phyloP scores from a whole-genome alignment of 2,797 vertebrate genomes.

The Mormyrus proboscirostris region DNA sequence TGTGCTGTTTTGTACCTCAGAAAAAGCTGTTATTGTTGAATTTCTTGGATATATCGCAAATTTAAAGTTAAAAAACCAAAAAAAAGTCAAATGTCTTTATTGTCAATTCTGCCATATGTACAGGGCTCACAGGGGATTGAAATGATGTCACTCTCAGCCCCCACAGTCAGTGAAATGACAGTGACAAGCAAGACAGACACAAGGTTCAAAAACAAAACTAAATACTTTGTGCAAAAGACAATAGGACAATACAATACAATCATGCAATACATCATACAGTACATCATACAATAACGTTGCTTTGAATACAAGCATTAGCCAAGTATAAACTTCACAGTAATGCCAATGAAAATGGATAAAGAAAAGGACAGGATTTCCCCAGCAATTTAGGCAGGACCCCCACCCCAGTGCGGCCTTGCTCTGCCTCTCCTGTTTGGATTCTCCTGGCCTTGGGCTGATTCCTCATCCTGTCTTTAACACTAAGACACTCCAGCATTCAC shows the following conservation, averaged over 20 bases:
- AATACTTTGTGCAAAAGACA: neutral
- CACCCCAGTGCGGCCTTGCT: conserved; percentile 8
- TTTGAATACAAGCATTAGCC: neutral
- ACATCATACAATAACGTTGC: neutral
- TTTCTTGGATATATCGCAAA: neutral
- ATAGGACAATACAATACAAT: neutral
- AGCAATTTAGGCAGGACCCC: conserved; percentile 51
- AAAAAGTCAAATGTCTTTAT: neutral
- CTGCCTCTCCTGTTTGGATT: neutral
- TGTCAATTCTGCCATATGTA: neutral
- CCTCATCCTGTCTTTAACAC: neutral
- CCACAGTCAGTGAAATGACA: neutral
- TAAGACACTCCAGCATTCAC: neutral
- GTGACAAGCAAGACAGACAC: neutral
- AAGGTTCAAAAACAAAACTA: neutral
- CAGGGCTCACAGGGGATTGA: neutral
- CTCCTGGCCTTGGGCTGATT: neutral
- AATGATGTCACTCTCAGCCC: neutral
- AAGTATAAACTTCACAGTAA: conserved; percentile 16
- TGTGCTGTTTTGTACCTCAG: neutral
- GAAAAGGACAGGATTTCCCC: conserved; percentile 65
- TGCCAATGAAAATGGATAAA: conserved; percentile 40
- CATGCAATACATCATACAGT: neutral
- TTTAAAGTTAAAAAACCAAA: neutral
- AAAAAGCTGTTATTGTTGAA: neutral